Percentiles rank a stretch among this genome's conserved stretches.
phyloP scores from a whole-genome alignment of 1,140 invertebrate genomes.

The Cyrtorhinus lividipennis region DNA sequence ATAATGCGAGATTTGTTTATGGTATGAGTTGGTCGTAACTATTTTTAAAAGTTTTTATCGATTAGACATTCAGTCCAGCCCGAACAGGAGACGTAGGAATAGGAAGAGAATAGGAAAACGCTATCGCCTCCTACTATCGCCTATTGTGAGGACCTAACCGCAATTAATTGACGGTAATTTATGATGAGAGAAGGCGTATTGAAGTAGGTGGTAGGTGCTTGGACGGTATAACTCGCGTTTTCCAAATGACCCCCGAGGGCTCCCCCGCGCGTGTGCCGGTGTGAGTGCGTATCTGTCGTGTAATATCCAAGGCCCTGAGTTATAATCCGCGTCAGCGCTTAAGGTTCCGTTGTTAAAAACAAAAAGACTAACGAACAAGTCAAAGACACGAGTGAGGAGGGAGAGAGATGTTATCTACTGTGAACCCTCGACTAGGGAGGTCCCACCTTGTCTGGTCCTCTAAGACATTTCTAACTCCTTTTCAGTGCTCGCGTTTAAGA shows the following conservation, averaged over 20 bases:
- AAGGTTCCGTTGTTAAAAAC: not conserved
- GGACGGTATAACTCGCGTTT: not conserved
- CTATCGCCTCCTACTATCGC: too few species aligned
- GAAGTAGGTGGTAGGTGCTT: not conserved
- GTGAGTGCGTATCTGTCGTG: not conserved
- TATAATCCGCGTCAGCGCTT: not conserved
- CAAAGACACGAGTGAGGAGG: not conserved
- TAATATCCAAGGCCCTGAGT: not conserved
- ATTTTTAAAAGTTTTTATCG: too few species aligned
- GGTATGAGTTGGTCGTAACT: too few species aligned
- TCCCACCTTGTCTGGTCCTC: not conserved
- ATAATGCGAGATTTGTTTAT: too few species aligned
- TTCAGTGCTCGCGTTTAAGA: too few species aligned
- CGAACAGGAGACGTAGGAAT: too few species aligned
- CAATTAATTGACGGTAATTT: not conserved
- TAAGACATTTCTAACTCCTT: not conserved
- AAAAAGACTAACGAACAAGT: not conserved
- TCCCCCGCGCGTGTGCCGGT: not conserved
- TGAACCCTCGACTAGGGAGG: not conserved
- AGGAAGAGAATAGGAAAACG: too few species aligned
- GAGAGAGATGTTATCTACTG: not conserved
- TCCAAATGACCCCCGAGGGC: not conserved
- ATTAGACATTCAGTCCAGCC: too few species aligned
- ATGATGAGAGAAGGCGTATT: not conserved
- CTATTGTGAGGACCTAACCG: not conserved